phyloP scores from a whole-genome alignment of 1,140 invertebrate genomes.

The Paralvinella palmiformis region DNA sequence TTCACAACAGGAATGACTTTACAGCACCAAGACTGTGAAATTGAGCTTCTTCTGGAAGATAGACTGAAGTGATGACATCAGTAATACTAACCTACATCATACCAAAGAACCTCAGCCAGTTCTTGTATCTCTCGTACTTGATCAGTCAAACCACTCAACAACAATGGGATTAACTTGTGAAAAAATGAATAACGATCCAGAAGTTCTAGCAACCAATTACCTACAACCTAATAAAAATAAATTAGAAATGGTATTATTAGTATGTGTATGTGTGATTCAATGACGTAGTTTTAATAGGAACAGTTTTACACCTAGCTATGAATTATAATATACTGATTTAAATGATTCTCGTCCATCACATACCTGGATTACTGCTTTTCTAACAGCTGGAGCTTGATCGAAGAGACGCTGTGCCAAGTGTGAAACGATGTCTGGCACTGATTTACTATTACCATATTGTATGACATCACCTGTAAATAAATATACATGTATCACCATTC shows the following conservation, averaged over 20 bases:
- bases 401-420: conserved; percentile 69
- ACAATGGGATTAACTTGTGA: conserved; percentile 65
- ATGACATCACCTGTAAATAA: conserved; percentile 54
- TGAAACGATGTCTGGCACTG: conserved; percentile 58
- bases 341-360: too few relatives aligned
- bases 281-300: too few relatives aligned
- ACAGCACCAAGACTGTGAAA: too few relatives aligned
- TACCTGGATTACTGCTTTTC: conserved; percentile 61
- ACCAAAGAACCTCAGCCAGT: conserved; percentile 60
- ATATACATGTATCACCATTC: not conserved
- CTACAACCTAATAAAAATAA: too few relatives aligned
- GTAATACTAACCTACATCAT: conserved; percentile 55
- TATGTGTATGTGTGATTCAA: too few relatives aligned
- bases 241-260: too few relatives aligned
- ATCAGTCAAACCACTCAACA: conserved; percentile 69
- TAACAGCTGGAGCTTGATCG: conserved; percentile 64
- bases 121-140: conserved; percentile 60
- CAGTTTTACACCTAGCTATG: too few relatives aligned
- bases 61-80: too few relatives aligned
- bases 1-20: too few relatives aligned
- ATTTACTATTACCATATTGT: conserved; percentile 58
- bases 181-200: conserved; percentile 72
- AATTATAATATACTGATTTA: too few relatives aligned
- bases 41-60: too few relatives aligned
- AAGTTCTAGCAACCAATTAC: conserved; percentile 63